These are phyloP conservation scores for Ecliptopera silaceata DNA, from an alignment of 2,888 invertebrate genomes.

Conservation along the genomic window DNA sequence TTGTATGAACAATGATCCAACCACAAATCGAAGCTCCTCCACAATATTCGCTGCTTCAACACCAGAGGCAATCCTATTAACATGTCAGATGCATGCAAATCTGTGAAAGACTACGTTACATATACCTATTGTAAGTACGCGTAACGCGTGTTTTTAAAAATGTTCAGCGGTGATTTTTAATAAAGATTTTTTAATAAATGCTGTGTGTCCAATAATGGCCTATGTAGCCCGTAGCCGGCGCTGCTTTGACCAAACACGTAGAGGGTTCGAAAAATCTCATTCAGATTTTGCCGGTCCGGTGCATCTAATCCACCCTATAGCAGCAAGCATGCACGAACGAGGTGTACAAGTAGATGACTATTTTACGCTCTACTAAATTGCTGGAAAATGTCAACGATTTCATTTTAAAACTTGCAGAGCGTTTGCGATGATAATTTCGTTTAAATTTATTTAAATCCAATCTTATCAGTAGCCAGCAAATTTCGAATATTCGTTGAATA, in stretches of 20 bases:
- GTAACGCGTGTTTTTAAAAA: too few relatives aligned
- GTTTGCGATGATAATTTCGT: background rate
- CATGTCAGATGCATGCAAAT: conserved; percentile 15
- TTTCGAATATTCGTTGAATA: too few relatives aligned
- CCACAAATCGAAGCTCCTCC: too few relatives aligned
- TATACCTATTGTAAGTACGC: background rate
- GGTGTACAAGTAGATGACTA: background rate
- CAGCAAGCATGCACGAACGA: background rate
- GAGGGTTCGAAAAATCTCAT: conserved; percentile 1
- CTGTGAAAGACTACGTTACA: background rate
- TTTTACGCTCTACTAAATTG: background rate
- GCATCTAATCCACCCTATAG: background rate
- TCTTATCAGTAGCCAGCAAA: too few relatives aligned
- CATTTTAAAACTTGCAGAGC: background rate
- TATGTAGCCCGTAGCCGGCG: background rate
- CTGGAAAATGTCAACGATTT: background rate
- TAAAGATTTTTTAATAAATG: background rate
- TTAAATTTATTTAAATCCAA: too few relatives aligned
- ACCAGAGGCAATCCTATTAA: background rate
- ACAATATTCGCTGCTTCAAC: background rate
- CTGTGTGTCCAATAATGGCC: background rate
- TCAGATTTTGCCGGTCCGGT: conserved; percentile 2
- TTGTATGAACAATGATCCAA: too few relatives aligned
- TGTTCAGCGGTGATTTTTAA: background rate
- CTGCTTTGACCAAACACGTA: background rate